Evolutionary conservation across 2,113 vertebrate genomes (phyloP), one percentile per base, ranked within the genome.

Genomic region (Nothocercus julius): DNA sequence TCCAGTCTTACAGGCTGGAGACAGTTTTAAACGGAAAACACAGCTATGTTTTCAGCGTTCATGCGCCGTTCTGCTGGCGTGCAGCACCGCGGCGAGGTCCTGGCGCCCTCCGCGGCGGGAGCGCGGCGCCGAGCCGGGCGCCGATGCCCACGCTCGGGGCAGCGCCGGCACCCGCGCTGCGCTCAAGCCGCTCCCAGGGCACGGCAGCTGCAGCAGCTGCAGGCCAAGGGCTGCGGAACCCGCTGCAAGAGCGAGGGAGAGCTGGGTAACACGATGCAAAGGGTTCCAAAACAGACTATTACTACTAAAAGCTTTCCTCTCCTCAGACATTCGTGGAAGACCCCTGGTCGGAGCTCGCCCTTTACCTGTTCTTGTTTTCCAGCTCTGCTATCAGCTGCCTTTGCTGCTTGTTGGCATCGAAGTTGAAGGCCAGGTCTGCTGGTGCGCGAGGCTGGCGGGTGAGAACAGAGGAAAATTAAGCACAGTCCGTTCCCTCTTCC

Each of bases 331-430:
- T 8, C 45, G 20, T 16, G 53, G 53, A 32, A 7, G 59, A 68
- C 2, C 2, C 1, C 18, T 2, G 59, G 36, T 9, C n/a, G 27
- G 49, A 64, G 75, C 7, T 21, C 10, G 53, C 4, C 16, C 32
- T 44, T 96, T 85, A 99, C 99, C 99, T 99, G 98, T 99, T 99
- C 97, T 99, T 99, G 97, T 98, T 99, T 93, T 99, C 99, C 97
- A 99, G 98, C 97, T 99, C 99, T 6, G 99, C 99, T 28, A 99
- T 99, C 97, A 99, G 98, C 96, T 99, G 99, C 32, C 99, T 97
- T 90, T 99, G 99, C 16, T 99, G 99, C 85, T 99, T 99, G 86
- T 99, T 99, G 93, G 99, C 99, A 91, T 99, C 99, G 4, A 99
- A 99, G 97, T 98, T 99, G 96, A 99, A 99, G 27, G 97, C 97